Evolutionary conservation across 1,140 invertebrate species (phyloP).

Genomic region (Drosophila oshimai): DNA sequence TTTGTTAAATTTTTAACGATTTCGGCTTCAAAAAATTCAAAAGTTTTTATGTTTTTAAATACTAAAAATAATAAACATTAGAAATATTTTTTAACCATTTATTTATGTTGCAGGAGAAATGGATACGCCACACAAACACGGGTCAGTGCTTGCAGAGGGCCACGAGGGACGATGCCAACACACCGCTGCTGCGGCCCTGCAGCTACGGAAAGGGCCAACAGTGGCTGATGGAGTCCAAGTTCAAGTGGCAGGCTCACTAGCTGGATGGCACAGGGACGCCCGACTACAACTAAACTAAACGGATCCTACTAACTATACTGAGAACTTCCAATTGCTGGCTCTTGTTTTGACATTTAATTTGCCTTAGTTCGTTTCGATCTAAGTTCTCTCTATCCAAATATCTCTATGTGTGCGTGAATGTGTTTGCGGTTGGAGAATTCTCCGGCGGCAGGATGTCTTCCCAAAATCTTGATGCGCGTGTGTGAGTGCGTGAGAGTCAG

Average conservation of each 20-base stretch:
- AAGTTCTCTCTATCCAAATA: constrained; percentile 3
- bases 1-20: too few relatives aligned
- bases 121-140: constrained; percentile 95
- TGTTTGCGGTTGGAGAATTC: constrained; percentile 14
- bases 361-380: constrained; percentile 20
- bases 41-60: too few relatives aligned
- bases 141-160: constrained; percentile 95
- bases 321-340: constrained; percentile 65
- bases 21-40: too few relatives aligned
- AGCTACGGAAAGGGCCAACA: constrained; percentile 90
- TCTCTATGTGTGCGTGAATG: constrained; percentile 24
- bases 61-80: too few relatives aligned
- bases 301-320: constrained; percentile 63
- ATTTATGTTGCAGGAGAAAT: constrained; percentile 87
- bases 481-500: constrained; percentile 30
- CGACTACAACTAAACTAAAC: constrained; percentile 41
- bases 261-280: constrained; percentile 7
- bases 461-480: constrained; percentile 23
- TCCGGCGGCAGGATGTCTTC: constrained; percentile 40
- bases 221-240: constrained; percentile 98
- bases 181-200: constrained; percentile 90
- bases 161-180: constrained; percentile 89
- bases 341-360: constrained; percentile 31
- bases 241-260: constrained; percentile 93
- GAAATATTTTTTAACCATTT: neutral